Percentiles rank a stretch among this genome's conserved stretches.
Conservation (phyloP, 2,113 vertebrate species). For the Xerus inauris region DNA sequence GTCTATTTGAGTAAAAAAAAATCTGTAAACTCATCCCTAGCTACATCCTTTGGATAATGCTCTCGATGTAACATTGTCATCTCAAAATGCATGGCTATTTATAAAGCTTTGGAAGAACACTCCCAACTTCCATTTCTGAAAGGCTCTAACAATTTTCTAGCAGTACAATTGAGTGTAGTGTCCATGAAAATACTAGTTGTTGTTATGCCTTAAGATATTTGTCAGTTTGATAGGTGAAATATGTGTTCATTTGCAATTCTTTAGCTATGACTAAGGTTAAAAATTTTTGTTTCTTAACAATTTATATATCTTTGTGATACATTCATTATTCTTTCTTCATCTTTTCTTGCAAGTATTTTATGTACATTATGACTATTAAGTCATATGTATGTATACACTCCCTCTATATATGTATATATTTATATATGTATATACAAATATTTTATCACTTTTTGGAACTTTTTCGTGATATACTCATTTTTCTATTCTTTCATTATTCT, state of each 20-base stretch:
- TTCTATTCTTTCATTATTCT: neutral
- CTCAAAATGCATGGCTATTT: neutral
- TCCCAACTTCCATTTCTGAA: slow-evolving; percentile 14
- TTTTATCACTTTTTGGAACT: neutral
- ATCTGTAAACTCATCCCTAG: neutral
- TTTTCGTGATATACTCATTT: neutral
- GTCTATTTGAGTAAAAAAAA: neutral
- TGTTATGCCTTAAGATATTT: neutral
- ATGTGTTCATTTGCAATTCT: neutral
- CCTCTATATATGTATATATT: neutral
- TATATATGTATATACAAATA: no score
- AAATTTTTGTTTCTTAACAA: neutral
- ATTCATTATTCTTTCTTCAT: neutral
- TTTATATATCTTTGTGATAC: neutral
- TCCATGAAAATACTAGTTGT: neutral
- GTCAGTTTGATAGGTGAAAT: neutral
- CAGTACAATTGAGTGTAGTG: neutral
- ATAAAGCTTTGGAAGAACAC: neutral
- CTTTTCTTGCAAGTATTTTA: neutral
- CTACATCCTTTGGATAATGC: neutral
- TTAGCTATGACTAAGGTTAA: neutral
- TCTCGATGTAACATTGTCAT: neutral
- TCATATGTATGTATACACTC: neutral
- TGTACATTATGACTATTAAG: neutral
- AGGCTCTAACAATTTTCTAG: neutral